Base-by-base conservation (phyloP, 2,888 invertebrate species). In the Andrena praecox region DNA sequence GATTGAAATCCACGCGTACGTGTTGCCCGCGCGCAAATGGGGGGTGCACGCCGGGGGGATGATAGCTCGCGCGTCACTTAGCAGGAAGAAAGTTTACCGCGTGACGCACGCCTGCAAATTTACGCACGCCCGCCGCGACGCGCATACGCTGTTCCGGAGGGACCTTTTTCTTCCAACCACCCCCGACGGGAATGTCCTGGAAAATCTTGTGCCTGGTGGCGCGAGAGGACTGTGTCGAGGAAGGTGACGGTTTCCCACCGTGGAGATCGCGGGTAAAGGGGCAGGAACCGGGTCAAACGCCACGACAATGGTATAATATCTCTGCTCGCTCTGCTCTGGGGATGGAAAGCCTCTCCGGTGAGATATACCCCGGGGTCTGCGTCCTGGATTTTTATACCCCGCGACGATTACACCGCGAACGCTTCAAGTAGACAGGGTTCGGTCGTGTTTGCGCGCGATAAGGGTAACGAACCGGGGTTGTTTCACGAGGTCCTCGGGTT, bases 1-100 rank as follows among this genome's bases (percentile, higher is more conserved):
- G 87, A 87, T 82, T 85, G 81, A 83, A 87, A 80, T 76, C 80
- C 83, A 66, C 60, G 67, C 62, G n/a, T 29, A n/a, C 54, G 33
- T 8, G n/a, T n/a, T 24, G 24, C 7, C 20, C 2, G 16, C 1
- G 42, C 10, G 12, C 20, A 27, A 31, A 20, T 2, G 33, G 10
- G n/a, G 16, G 16, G 6, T 56, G n/a, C 27, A 4, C 29, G 10
- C 16, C 16, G 10, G 20, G 3, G n/a, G 12, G 56, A 0, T 10
- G 31, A 20, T 24, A 27, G n/a, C 50, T 74, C 63, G 68, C 68
- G 7, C 75, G 24, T 56, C 63, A 27, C 63, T 77, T 71, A 42
- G 52, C 77, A 60, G 20, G 31, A 70, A 71, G 66, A 73, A 81
- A 68, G 3, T 63, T 72, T 16, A 50, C 54, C 29, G 35, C 27